Evolutionary conservation across 2,797 vertebrate genomes (phyloP).

Genomic region (Gallinago solitaria): DNA sequence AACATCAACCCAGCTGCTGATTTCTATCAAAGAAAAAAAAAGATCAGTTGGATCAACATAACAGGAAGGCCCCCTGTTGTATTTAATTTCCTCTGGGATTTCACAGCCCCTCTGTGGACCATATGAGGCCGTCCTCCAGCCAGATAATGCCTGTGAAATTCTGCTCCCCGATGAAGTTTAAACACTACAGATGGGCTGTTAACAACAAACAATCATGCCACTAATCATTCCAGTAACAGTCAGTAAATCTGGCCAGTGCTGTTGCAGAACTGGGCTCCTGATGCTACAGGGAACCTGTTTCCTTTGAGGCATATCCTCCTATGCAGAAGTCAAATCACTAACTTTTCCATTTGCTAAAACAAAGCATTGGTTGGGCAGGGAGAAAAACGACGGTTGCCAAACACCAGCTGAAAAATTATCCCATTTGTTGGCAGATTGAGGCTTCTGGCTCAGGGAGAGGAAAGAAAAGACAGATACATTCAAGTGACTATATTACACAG

Average conservation of each 20-base stretch:
- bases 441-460: constrained; percentile 52
- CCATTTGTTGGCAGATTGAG: constrained; percentile 58
- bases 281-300: constrained; percentile 47
- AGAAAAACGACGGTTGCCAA: constrained; percentile 63
- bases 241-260: constrained; percentile 38
- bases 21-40: constrained; percentile 44
- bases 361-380: constrained; percentile 41
- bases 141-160: constrained; percentile 64
- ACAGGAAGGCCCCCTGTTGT: constrained; percentile 64
- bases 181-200: constrained; percentile 63
- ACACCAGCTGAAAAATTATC: constrained; percentile 66
- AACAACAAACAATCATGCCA: constrained; percentile 66
- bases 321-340: constrained; percentile 57
- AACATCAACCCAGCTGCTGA: constrained; percentile 40
- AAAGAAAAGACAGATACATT: constrained; percentile 67
- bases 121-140: constrained; percentile 53
- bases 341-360: constrained; percentile 63
- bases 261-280: constrained; percentile 15
- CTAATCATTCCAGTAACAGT: constrained; percentile 61
- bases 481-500: constrained; percentile 54
- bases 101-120: constrained; percentile 55
- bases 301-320: constrained; percentile 52
- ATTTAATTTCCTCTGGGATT: constrained; percentile 71
- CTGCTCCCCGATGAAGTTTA: constrained; percentile 53
- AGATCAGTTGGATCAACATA: constrained; percentile 55